phyloP scores from a whole-genome alignment of 1,140 invertebrate genomes.

The Neocloeon triangulifer region DNA sequence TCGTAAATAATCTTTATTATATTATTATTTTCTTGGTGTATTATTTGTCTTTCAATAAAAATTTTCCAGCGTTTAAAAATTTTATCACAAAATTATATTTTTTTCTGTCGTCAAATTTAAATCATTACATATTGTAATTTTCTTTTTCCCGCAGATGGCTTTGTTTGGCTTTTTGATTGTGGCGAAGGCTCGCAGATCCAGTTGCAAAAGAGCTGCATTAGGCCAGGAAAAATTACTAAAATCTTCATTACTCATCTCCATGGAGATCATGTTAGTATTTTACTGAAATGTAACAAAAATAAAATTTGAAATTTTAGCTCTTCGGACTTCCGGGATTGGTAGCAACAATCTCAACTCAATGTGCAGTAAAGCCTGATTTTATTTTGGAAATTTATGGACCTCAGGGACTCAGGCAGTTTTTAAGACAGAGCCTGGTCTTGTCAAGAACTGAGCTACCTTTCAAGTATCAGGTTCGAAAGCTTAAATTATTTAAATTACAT shows the following conservation, averaged over 20 bases:
- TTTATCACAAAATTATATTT: not conserved
- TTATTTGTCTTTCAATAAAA: too few relatives aligned
- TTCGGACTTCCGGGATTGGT: conserved; percentile 24
- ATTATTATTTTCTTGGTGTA: too few relatives aligned
- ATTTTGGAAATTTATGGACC: conserved; percentile 21
- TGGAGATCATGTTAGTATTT: conserved; percentile 20
- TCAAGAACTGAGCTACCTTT: conserved; percentile 17
- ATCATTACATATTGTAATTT: conserved; percentile 3
- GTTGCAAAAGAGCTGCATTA: conserved; percentile 18
- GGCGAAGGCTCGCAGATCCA: conserved; percentile 25
- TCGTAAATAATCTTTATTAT: too few relatives aligned
- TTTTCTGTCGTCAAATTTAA: not conserved
- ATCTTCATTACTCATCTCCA: conserved; percentile 27
- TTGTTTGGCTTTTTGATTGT: conserved; percentile 24
- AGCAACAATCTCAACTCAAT: conserved; percentile 17
- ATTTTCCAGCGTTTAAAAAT: too few relatives aligned
- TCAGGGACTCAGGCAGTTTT: conserved; percentile 15
- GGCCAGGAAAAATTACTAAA: conserved; percentile 19
- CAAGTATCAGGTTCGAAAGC: conserved; percentile 14
- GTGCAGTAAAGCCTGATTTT: conserved; percentile 9
- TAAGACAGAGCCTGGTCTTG: conserved; percentile 14
- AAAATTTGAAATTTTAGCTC: conserved; percentile 11
- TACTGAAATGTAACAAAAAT: not conserved
- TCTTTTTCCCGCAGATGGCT: conserved; percentile 14
- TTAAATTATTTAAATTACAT: not conserved